Evolutionary conservation across 2,888 invertebrate genomes (phyloP).

Genomic region (Marronus borbonicus): DNA sequence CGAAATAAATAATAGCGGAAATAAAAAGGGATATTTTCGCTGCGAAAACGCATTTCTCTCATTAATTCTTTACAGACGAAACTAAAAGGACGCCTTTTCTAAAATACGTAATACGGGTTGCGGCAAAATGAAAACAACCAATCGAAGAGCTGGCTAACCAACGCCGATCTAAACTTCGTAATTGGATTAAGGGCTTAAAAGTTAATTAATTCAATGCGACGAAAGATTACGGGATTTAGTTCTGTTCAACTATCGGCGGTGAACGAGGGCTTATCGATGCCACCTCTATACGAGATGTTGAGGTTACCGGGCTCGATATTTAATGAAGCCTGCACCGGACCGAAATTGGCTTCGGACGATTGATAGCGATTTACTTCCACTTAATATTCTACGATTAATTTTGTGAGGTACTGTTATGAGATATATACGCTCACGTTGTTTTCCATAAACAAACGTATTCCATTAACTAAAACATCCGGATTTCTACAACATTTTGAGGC

Average conservation of each 20-base stretch:
- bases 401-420: background rate
- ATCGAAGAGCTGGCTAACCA: background rate
- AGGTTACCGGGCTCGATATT: conserved; percentile 45
- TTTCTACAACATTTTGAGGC: too few relatives aligned
- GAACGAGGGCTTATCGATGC: conserved; percentile 47
- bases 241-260: conserved; percentile 36
- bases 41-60: too few relatives aligned
- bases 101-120: background rate
- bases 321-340: conserved; percentile 47
- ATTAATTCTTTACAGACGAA: too few relatives aligned
- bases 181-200: conserved; percentile 47
- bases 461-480: too few relatives aligned
- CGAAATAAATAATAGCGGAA: too few relatives aligned
- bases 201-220: conserved; percentile 50
- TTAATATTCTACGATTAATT: conserved; percentile 49
- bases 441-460: too few relatives aligned
- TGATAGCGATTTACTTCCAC: conserved; percentile 49
- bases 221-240: conserved; percentile 49
- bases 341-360: conserved; percentile 47
- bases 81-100: too few relatives aligned
- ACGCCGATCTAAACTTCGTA: conserved; percentile 41
- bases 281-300: conserved; percentile 46
- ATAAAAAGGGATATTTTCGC: too few relatives aligned
- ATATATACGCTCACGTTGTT: too few relatives aligned
- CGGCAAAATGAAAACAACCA: conserved; percentile 23